These are phyloP conservation scores for Solenodon paradoxus DNA, from an alignment of 2,113 vertebrate genomes.

Conservation along the genomic window DNA sequence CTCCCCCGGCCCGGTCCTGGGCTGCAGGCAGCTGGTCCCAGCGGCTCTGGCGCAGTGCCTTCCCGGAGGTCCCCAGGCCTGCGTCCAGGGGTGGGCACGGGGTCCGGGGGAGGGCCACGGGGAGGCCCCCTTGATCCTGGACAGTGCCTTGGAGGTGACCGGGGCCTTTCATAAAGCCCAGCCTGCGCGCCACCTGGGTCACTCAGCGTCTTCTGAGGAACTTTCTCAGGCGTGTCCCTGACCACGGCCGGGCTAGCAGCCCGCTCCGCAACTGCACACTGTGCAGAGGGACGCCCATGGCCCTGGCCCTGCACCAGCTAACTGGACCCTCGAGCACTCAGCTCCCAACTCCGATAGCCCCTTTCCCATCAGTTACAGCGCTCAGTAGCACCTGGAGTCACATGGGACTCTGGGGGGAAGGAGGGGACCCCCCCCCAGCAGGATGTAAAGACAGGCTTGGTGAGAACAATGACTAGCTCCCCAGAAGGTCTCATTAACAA, in stretches of 20 bases:
- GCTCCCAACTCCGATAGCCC: background rate
- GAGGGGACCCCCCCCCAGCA: background rate
- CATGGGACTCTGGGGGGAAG: too few species aligned
- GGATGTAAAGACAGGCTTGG: background rate
- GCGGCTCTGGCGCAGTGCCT: background rate
- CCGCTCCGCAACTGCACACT: fast-evolving
- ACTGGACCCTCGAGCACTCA: background rate
- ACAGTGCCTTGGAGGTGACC: background rate
- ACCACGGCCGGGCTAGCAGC: fast-evolving
- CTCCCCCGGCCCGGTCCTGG: too few species aligned
- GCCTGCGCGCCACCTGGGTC: fast-evolving
- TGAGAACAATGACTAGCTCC: fast-evolving
- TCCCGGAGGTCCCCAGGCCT: background rate
- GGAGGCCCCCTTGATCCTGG: background rate
- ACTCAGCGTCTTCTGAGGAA: background rate
- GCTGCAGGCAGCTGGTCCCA: background rate
- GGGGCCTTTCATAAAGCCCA: background rate
- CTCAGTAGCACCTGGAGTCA: too few species aligned
- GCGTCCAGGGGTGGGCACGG: background rate
- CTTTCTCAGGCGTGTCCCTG: too few species aligned
- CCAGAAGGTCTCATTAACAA: fast-evolving
- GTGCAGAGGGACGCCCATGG: fast-evolving
- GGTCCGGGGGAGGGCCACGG: background rate
- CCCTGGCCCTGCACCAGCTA: fast-evolving
- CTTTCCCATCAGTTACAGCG: background rate